Evolutionary conservation across 1,140 invertebrate genomes (phyloP).

Genomic region (Drosophila mayri): DNA sequence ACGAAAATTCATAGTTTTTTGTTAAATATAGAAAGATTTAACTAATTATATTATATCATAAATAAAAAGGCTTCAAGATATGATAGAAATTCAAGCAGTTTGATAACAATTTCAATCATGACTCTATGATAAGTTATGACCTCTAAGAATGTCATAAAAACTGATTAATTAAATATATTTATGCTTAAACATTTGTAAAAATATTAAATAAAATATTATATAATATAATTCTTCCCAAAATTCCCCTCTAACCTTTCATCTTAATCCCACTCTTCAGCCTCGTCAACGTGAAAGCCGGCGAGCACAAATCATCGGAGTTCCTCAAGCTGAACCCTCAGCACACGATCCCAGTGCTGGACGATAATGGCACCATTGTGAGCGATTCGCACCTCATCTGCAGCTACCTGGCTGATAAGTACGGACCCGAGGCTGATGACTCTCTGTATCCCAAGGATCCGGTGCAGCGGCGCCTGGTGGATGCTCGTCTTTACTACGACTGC

Average conservation of each 20-base stretch:
- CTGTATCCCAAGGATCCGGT: slow-evolving; percentile 87
- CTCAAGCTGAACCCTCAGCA: slow-evolving; percentile 91
- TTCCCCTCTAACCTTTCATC: not conserved
- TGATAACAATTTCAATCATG: not conserved
- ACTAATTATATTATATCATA: not conserved
- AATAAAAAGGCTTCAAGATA: not conserved
- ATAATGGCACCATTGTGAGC: slow-evolving; percentile 88
- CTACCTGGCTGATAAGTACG: slow-evolving; percentile 87
- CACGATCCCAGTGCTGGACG: slow-evolving; percentile 89
- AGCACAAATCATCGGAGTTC: slow-evolving; percentile 89
- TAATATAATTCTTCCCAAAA: not conserved
- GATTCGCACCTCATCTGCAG: slow-evolving; percentile 88
- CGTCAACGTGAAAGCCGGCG: slow-evolving; percentile 86
- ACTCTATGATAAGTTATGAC: not conserved
- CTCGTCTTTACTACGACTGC: slow-evolving; percentile 87
- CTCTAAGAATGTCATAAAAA: not conserved
- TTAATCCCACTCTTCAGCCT: slow-evolving; percentile 51
- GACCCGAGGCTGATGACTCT: slow-evolving; percentile 85
- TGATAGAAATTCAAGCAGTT: not conserved
- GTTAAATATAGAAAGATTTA: not conserved
- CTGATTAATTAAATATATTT: not conserved
- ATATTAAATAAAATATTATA: too few relatives aligned
- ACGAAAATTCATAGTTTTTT: not conserved
- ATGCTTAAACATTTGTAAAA: not conserved
- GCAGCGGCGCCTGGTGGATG: slow-evolving; percentile 86